Evolutionary conservation across 2,888 invertebrate species (phyloP).

Genomic region (Tanaodytes sp.): DNA sequence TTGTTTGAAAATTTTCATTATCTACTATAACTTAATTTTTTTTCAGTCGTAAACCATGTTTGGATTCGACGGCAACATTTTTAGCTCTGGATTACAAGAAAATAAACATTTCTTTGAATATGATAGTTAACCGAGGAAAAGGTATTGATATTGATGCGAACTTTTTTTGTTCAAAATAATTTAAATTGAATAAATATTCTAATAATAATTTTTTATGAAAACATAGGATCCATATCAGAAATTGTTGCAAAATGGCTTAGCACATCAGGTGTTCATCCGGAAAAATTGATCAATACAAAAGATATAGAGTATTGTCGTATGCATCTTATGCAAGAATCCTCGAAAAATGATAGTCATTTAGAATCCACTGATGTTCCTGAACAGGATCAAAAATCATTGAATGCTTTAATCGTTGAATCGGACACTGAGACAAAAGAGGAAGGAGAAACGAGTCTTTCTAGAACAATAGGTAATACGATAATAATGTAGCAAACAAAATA

Average conservation of each 20-base stretch:
- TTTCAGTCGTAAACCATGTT: slow-evolving; percentile 60
- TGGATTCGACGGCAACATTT: slow-evolving; percentile 64
- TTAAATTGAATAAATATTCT: too few relatives aligned
- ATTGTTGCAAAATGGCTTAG: slow-evolving; percentile 90
- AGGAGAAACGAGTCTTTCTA: slow-evolving; percentile 58
- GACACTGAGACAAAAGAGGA: slow-evolving; percentile 60
- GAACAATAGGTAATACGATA: slow-evolving; percentile 64
- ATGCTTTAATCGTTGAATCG: slow-evolving; percentile 60
- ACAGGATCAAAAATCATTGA: slow-evolving; percentile 50
- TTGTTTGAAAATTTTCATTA: background rate
- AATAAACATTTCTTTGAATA: slow-evolving; percentile 68
- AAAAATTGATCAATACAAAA: slow-evolving; percentile 70
- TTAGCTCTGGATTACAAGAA: slow-evolving; percentile 64
- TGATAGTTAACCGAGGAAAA: slow-evolving; percentile 71
- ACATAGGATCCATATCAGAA: slow-evolving; percentile 87
- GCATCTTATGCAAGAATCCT: slow-evolving; percentile 55
- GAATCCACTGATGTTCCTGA: slow-evolving; percentile 61
- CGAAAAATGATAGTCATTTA: slow-evolving; percentile 56
- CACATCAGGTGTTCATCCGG: slow-evolving; percentile 81
- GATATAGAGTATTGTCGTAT: slow-evolving; percentile 68
- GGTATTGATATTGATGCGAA: slow-evolving; percentile 66
- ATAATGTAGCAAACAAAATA: background rate
- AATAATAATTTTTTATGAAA: slow-evolving; percentile 6
- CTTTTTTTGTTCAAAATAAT: too few relatives aligned
- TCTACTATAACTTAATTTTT: background rate